phyloP scores from a whole-genome alignment of 2,113 vertebrate species.

The Dasypus novemcinctus region DNA sequence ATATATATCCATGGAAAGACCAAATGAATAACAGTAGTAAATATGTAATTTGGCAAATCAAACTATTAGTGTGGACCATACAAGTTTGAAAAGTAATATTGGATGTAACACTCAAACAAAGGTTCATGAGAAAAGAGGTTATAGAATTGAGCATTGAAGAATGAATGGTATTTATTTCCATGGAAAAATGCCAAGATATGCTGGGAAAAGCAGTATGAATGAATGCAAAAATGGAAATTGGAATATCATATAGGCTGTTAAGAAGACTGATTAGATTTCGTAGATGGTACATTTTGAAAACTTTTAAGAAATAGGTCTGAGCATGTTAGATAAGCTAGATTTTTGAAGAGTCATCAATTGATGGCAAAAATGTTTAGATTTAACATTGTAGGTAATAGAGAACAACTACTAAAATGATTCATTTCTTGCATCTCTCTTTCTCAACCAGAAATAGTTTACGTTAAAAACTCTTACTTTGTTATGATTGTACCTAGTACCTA shows the following conservation, averaged over 20 bases:
- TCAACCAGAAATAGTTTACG: background rate
- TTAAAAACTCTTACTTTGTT: constrained; percentile 5
- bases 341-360: background rate
- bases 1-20: background rate
- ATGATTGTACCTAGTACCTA: background rate
- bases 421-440: background rate
- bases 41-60: background rate
- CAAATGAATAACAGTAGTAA: background rate
- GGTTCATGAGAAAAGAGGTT: background rate
- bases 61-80: background rate
- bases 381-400: background rate
- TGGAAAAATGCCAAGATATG: background rate
- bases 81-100: background rate
- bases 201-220: background rate
- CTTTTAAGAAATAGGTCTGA: background rate
- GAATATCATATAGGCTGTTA: background rate
- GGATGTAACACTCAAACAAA: background rate
- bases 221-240: background rate
- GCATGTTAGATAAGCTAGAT: background rate
- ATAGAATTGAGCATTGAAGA: background rate
- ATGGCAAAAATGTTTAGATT: background rate
- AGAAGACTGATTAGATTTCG: background rate
- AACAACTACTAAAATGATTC: background rate
- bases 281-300: background rate
- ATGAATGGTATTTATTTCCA: background rate